Evolutionary conservation across 2,797 vertebrate species (phyloP).

Genomic region (Periparus ater): DNA sequence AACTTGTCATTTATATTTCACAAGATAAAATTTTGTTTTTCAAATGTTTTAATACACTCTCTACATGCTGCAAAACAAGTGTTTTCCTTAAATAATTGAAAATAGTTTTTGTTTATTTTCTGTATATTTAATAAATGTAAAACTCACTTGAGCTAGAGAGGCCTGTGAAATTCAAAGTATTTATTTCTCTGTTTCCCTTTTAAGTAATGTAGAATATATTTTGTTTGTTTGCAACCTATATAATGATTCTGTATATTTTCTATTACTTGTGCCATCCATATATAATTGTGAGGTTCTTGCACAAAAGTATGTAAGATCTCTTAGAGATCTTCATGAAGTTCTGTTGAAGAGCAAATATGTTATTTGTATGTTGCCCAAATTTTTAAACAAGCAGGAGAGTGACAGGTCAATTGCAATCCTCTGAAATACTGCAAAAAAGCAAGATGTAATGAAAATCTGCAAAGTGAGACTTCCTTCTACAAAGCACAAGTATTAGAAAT

Average conservation of each 20-base stretch:
- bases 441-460: not conserved
- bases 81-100: not conserved
- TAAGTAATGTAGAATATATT: not conserved
- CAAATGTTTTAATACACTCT: not conserved
- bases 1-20: not conserved
- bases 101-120: not conserved
- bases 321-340: not conserved
- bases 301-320: not conserved
- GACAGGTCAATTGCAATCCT: not conserved
- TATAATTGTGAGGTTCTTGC: not conserved
- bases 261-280: not conserved
- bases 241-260: not conserved
- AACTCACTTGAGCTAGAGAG: not conserved
- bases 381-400: not conserved
- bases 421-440: not conserved
- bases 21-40: accelerated
- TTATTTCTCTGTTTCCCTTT: not conserved
- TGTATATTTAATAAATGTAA: not conserved
- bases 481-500: not conserved
- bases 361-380: not conserved
- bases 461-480: not conserved
- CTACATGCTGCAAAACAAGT: not conserved
- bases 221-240: not conserved
- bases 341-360: not conserved
- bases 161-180: not conserved